Evolutionary conservation across 1,140 invertebrate species (phyloP), one percentile per base, ranked within the genome.

Genomic region (Heliconius hermathena): DNA sequence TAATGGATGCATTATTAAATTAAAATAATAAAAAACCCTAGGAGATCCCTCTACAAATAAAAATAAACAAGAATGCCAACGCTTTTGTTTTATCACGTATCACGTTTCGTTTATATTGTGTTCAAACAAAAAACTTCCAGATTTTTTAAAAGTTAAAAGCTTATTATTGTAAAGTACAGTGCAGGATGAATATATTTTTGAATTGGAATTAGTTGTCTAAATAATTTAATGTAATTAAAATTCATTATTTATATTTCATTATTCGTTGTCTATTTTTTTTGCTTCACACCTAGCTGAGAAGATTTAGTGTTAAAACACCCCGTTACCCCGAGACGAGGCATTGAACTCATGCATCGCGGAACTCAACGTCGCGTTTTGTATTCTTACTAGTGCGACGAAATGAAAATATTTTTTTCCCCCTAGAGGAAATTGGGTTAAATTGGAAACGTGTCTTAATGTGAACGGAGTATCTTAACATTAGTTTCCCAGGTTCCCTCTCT

Each of bases 81-180:
- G 60, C 26, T 66, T 66, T 66, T 66, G 60, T 66, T 66, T 66
- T 29, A 66, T 16, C 60, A 66, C 60, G 60, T 66, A 66, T 66
- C 60, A 66, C 60, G 60, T 66, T 66, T 66, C 60, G 13, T 22
- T 2, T 4, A 26, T 66, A 16, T 5, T 66, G 60, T 66, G 60
- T 29, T 66, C 8, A 66, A 29, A 66, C 22, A 66, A 66, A 66
- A 66, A 29, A 29, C 8, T 60, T 26, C 57, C 57, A 60, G 9
- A 16, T 16, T 66, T 29, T 66, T 16, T 11, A 5, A 66, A 66
- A 11, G 26, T 18, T 66, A 66, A 29, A 29, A 66, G 13, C 57
- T 66, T 66, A 66, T 66, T 66, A 66, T 66, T 29, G 9, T 66
- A 66, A 66, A 66, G 60, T 66, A 66, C 11, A 29, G 26, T 26